Percentiles rank a stretch among this genome's conserved stretches.
phyloP scores from a whole-genome alignment of 2,888 invertebrate species.

The Noctua janthe region DNA sequence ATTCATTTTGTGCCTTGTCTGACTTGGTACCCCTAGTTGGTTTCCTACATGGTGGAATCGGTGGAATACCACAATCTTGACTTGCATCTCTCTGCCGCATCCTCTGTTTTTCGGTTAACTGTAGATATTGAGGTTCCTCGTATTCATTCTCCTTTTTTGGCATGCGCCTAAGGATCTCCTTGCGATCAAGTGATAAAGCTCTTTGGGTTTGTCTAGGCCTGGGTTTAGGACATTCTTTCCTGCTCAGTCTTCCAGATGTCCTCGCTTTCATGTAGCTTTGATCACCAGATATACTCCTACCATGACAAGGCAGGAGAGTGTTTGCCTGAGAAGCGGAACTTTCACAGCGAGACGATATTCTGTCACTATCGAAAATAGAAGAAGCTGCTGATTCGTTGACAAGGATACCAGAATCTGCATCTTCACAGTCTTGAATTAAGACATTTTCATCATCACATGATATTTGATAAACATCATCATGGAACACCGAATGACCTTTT shows the following conservation, averaged over 20 bases:
- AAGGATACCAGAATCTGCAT: constrained; percentile 94
- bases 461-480: constrained; percentile 90
- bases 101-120: constrained; percentile 88
- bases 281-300: constrained; percentile 88
- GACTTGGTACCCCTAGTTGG: constrained; percentile 77
- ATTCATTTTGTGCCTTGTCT: constrained; percentile 80
- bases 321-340: constrained; percentile 88
- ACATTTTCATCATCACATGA: constrained; percentile 90
- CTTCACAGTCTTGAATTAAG: constrained; percentile 91
- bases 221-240: constrained; percentile 80
- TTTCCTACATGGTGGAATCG: constrained; percentile 87
- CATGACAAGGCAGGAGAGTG: constrained; percentile 83
- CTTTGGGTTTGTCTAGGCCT: constrained; percentile 86
- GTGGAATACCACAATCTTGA: constrained; percentile 86
- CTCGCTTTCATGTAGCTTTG: constrained; percentile 84
- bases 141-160: constrained; percentile 83
- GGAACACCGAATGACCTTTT: constrained; percentile 91
- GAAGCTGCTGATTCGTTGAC: constrained; percentile 93
- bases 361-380: constrained; percentile 91
- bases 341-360: constrained; percentile 89
- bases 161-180: constrained; percentile 89
- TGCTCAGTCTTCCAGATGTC: constrained; percentile 84
- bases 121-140: constrained; percentile 85
- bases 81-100: constrained; percentile 86
- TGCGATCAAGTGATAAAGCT: constrained; percentile 90